Conservation (phyloP, 2,797 vertebrate genomes). For the Synaphobranchus kaupii region DNA sequence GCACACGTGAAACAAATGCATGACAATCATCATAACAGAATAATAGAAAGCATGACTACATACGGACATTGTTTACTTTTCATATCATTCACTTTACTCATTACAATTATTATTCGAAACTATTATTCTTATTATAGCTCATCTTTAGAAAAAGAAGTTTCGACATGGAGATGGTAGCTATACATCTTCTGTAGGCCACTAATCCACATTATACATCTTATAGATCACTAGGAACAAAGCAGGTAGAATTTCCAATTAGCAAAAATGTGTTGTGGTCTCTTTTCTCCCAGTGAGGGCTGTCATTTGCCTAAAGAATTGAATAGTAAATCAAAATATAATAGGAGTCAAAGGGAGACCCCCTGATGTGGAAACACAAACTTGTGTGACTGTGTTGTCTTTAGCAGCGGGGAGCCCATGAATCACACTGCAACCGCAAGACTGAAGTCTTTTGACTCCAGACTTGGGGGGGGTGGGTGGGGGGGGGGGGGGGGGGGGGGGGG, state of each 20-base stretch:
- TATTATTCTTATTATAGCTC: not conserved
- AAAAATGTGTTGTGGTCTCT: constrained; percentile 27
- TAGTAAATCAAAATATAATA: constrained; percentile 62
- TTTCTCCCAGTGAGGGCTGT: constrained; percentile 18
- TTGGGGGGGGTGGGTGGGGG: not conserved
- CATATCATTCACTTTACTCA: not conserved
- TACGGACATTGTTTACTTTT: not conserved
- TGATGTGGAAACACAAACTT: constrained; percentile 49
- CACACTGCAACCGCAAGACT: constrained; percentile 6
- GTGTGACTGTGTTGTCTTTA: constrained; percentile 37
- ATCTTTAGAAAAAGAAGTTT: not conserved
- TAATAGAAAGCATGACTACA: not conserved
- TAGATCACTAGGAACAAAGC: constrained; percentile 4
- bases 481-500: not conserved
- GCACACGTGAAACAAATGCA: not conserved
- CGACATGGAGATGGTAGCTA: not conserved
- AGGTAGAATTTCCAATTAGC: constrained; percentile 14
- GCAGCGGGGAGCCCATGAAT: constrained; percentile 31
- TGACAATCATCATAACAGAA: not conserved
- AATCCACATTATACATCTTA: not conserved
- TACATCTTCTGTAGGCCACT: constrained; percentile 4
- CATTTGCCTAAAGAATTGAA: constrained; percentile 45
- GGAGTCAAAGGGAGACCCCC: constrained; percentile 51
- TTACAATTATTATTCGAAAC: not conserved
- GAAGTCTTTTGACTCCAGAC: constrained; percentile 7